A percentile compares a stretch with the other conserved stretches of the same genome.
Evolutionary conservation across 1,140 invertebrate species (phyloP).

Genomic region (Tetraneura akinire): DNA sequence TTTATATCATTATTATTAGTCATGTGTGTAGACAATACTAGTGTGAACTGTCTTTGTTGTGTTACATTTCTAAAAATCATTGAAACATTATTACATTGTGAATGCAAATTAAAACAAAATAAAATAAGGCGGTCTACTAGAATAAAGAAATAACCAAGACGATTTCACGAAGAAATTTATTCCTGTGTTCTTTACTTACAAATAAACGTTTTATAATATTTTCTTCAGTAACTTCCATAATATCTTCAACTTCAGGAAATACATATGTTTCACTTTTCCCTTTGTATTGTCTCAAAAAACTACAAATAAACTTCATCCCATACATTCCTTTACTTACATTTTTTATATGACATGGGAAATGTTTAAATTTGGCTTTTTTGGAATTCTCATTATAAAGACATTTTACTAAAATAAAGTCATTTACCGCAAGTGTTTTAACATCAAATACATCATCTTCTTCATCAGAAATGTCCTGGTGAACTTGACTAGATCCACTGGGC

Average conservation of each 20-base stretch:
- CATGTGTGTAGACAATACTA: too few species aligned
- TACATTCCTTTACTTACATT: background rate
- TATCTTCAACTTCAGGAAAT: background rate
- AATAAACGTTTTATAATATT: conserved; percentile 4
- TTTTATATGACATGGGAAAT: background rate
- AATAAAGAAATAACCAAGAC: too few species aligned
- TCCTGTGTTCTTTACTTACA: background rate
- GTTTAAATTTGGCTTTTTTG: background rate
- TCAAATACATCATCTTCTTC: background rate
- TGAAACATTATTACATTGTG: too few species aligned
- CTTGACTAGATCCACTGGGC: background rate
- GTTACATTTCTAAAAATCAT: too few species aligned
- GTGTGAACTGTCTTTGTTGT: too few species aligned
- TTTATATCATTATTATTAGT: too few species aligned
- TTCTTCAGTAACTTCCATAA: background rate
- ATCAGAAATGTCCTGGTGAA: background rate
- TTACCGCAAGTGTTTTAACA: background rate
- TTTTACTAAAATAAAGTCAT: background rate
- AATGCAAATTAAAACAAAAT: too few species aligned
- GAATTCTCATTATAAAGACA: background rate
- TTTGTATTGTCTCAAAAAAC: background rate
- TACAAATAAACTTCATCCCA: background rate
- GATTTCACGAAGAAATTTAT: too few species aligned
- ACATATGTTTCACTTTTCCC: background rate
- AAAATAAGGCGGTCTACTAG: too few species aligned